Conservation (phyloP, 2,888 invertebrate genomes). For the Melinaea menophilus region DNA sequence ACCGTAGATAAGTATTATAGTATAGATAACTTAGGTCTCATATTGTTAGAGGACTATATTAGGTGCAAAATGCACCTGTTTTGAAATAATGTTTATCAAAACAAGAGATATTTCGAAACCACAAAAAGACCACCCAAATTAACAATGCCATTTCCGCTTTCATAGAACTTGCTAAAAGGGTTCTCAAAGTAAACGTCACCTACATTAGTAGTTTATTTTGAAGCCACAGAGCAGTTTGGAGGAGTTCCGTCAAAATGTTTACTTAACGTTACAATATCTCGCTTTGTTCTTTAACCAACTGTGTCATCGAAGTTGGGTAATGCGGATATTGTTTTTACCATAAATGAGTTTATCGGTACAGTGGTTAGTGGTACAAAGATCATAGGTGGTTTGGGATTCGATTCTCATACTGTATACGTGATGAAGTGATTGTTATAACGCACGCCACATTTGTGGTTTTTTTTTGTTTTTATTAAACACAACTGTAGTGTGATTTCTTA, state of each 20-base stretch:
- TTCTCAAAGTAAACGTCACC: constrained; percentile 26
- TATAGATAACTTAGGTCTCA: too few relatives aligned
- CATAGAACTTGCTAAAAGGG: constrained; percentile 21
- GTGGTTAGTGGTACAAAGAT: too few relatives aligned
- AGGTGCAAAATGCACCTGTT: not conserved
- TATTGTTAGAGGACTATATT: too few relatives aligned
- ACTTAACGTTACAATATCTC: constrained; percentile 20
- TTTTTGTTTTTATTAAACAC: too few relatives aligned
- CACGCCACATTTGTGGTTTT: too few relatives aligned
- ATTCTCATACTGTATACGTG: too few relatives aligned
- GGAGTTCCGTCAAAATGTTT: constrained; percentile 23
- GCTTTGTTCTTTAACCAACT: constrained; percentile 27
- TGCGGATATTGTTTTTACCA: constrained; percentile 1
- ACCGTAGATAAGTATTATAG: too few relatives aligned
- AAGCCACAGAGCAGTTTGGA: constrained; percentile 25
- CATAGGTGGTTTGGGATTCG: too few relatives aligned
- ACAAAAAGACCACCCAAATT: not conserved
- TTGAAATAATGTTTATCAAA: not conserved
- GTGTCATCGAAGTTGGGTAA: constrained; percentile 18
- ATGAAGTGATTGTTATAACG: too few relatives aligned
- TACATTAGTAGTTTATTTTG: constrained; percentile 33
- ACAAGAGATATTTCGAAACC: not conserved
- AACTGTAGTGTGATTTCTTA: too few relatives aligned
- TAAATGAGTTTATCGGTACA: not conserved
- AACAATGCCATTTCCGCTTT: constrained; percentile 5